phyloP scores from a whole-genome alignment of 2,888 invertebrate genomes.

The Cephalotes varians region DNA sequence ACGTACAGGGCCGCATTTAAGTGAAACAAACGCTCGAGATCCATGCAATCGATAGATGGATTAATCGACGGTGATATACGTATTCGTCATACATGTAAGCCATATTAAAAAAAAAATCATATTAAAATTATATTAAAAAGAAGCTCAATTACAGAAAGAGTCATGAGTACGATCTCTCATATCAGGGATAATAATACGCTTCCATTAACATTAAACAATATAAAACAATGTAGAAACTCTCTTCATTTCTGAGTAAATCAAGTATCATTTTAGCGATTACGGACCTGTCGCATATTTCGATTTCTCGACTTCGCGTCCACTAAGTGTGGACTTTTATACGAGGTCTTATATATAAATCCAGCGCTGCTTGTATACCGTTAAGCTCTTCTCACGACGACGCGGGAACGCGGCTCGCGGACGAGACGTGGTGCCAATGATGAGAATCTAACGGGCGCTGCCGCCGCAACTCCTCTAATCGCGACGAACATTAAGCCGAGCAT shows the following conservation, averaged over 20 bases:
- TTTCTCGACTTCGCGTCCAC: not conserved
- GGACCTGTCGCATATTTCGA: not conserved
- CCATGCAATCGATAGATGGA: not conserved
- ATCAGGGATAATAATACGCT: not conserved
- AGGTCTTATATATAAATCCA: conserved; percentile 43
- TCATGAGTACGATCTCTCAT: not conserved
- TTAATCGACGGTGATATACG: not conserved
- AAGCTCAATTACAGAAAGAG: not conserved
- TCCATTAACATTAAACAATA: not conserved
- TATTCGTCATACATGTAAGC: no score
- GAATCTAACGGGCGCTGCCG: conserved; percentile 63
- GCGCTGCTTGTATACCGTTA: conserved; percentile 53
- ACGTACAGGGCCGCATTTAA: conserved; percentile 38
- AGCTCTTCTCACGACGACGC: conserved; percentile 50
- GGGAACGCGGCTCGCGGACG: conserved; percentile 40
- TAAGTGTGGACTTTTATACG: not conserved
- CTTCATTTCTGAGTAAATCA: not conserved
- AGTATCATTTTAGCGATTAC: not conserved
- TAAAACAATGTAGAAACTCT: not conserved
- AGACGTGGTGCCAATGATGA: conserved; percentile 58
- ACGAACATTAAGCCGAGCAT: conserved; percentile 59
- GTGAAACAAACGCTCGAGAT: not conserved
- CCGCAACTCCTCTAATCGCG: conserved; percentile 61
- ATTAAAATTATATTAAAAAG: not conserved
- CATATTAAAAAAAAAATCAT: not conserved